phyloP scores from a whole-genome alignment of 2,797 vertebrate genomes.

The Myioborus melanocephalus region DNA sequence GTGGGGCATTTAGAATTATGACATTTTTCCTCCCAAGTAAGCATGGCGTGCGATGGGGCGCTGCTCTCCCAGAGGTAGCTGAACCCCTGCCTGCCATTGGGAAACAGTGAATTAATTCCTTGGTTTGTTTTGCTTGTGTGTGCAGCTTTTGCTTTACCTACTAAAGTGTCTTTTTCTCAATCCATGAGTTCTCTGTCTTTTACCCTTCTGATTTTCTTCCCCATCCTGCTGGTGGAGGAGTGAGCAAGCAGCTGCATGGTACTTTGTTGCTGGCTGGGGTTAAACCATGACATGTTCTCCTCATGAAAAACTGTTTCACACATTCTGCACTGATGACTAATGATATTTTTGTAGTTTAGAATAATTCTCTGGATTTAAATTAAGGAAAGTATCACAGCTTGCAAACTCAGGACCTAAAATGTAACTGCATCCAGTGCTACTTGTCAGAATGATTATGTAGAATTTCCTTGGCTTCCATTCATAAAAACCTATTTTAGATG shows the following conservation, averaged over 20 bases:
- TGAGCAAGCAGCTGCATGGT: not conserved
- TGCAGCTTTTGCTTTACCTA: not conserved
- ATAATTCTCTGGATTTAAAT: not conserved
- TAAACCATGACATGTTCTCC: not conserved
- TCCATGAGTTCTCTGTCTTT: not conserved
- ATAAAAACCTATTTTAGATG: not conserved
- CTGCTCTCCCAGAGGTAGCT: not conserved
- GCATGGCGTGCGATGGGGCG: accelerated
- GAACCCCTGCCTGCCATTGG: not conserved
- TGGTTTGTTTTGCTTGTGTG: not conserved
- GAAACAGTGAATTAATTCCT: not conserved
- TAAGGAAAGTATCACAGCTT: not conserved
- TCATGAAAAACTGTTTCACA: not conserved
- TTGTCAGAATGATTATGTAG: not conserved
- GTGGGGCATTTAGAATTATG: not conserved
- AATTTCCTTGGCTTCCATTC: not conserved
- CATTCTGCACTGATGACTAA: not conserved
- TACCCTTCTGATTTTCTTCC: not conserved
- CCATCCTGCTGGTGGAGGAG: not conserved
- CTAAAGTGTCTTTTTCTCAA: not conserved
- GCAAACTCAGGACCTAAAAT: not conserved
- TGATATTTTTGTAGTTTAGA: not conserved
- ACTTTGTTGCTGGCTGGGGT: not conserved
- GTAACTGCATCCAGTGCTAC: not conserved
- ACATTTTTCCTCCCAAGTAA: not conserved